Conservation (phyloP, 2,113 vertebrate species). For the Aptenodytes patagonicus region DNA sequence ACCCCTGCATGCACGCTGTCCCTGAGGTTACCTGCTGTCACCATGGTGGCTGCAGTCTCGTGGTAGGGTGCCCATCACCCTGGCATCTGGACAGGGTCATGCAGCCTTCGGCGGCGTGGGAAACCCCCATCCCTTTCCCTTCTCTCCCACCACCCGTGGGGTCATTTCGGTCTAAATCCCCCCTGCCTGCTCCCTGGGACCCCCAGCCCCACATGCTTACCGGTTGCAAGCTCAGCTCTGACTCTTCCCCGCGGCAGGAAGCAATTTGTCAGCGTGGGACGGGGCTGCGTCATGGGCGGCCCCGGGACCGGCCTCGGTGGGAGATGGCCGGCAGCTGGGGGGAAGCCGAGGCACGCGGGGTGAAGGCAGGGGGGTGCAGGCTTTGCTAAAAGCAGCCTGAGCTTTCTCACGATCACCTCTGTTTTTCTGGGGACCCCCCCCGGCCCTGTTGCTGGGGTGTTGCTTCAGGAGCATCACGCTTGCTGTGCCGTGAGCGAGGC, state of each 20-base stretch:
- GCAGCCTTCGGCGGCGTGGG: accelerated
- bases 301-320: not conserved
- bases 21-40: not conserved
- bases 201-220: accelerated
- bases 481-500: accelerated
- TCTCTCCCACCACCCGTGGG: not conserved
- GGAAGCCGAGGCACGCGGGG: accelerated
- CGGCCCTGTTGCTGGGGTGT: not conserved
- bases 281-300: not conserved
- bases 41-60: accelerated
- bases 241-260: not conserved
- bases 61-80: not conserved
- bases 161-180: not conserved
- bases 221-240: not conserved
- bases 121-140: not conserved
- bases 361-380: not conserved
- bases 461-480: not conserved
- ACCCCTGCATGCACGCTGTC: accelerated
- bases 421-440: not conserved
- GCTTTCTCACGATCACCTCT: not conserved
- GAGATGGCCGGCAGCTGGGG: not conserved
- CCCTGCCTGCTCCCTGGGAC: accelerated
- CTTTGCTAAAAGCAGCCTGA: not conserved
- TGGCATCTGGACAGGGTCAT: not conserved
- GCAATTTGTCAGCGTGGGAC: not conserved